These are phyloP conservation scores for Bryconaethiops microstoma DNA, from an alignment of 2,797 vertebrate species.

Conservation along the genomic window DNA sequence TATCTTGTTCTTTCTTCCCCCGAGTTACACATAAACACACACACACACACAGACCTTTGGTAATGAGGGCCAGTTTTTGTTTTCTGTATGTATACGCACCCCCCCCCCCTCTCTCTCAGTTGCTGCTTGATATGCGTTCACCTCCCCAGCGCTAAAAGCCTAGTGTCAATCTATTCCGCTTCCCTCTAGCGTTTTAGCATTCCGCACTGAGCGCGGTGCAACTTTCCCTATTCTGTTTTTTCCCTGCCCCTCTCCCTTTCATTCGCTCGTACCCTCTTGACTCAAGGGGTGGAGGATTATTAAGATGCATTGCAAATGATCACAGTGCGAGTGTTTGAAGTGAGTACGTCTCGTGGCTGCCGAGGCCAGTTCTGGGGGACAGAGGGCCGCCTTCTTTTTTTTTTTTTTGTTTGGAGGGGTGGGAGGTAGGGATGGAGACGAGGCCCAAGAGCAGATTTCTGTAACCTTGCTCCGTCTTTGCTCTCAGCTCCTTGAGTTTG, in stretches of 20 bases:
- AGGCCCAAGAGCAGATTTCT: background rate
- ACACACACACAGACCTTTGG: constrained; percentile 8
- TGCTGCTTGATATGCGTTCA: constrained; percentile 29
- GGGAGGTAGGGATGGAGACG: background rate
- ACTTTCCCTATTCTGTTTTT: constrained; percentile 8
- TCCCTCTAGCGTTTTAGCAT: constrained; percentile 25
- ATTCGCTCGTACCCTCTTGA: constrained; percentile 26
- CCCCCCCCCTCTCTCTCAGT: background rate
- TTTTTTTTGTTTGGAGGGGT: background rate
- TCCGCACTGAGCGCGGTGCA: constrained; percentile 6
- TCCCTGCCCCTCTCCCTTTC: background rate
- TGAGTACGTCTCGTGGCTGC: background rate
- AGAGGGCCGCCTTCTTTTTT: background rate
- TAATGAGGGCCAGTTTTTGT: constrained; percentile 23
- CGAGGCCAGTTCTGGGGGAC: background rate
- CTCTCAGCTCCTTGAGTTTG: constrained; percentile 36
- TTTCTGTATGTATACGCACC: constrained; percentile 21
- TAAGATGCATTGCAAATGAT: constrained; percentile 43
- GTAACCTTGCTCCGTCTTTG: constrained; percentile 46
- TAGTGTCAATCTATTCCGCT: constrained; percentile 37
- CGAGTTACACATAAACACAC: background rate
- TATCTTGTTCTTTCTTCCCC: background rate
- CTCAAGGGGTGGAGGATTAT: constrained; percentile 32
- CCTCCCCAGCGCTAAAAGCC: constrained; percentile 17
- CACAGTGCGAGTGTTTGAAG: constrained; percentile 14